phyloP scores from a whole-genome alignment of 2,888 invertebrate species.

The Nomada goodeniana region DNA sequence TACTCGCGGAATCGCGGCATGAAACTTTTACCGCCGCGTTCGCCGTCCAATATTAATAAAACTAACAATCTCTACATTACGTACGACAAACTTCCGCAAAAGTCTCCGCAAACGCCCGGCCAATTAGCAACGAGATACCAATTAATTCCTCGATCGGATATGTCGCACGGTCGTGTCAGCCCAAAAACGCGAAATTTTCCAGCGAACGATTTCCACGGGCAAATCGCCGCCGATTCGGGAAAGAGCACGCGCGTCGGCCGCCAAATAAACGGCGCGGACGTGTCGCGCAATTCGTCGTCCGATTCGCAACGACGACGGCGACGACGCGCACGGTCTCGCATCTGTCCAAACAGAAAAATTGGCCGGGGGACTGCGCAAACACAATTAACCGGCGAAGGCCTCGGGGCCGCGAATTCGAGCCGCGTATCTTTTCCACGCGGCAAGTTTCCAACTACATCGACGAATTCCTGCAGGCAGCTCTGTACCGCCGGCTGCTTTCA shows the following conservation, averaged over 20 bases:
- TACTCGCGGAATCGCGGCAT: neutral
- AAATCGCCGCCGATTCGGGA: neutral
- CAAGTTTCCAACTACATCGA: conserved; percentile 53
- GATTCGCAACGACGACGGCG: conserved; percentile 1
- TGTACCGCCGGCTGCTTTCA: conserved; percentile 45
- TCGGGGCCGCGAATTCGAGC: conserved; percentile 35
- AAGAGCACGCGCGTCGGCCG: too few relatives aligned
- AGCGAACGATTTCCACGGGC: conserved; percentile 2
- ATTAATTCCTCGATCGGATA: conserved; percentile 20
- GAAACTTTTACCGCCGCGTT: neutral
- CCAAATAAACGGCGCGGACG: neutral
- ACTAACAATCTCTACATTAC: neutral
- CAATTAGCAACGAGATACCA: conserved; percentile 22
- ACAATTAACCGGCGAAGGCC: conserved; percentile 54
- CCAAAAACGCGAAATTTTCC: conserved; percentile 19
- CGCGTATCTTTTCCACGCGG: conserved; percentile 50
- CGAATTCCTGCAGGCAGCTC: conserved; percentile 50
- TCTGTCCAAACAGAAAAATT: conserved; percentile 55
- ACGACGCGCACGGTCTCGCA: neutral
- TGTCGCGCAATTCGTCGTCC: conserved; percentile 6
- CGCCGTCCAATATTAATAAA: conserved; percentile 11
- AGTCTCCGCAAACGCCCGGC: neutral
- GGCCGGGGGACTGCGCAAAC: conserved; percentile 59
- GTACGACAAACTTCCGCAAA: neutral
- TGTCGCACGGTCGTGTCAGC: neutral